A percentile compares a stretch with the other conserved stretches of the same genome.
Evolutionary conservation across 2,797 vertebrate genomes (phyloP).

Genomic region (Numenius phaeopus): DNA sequence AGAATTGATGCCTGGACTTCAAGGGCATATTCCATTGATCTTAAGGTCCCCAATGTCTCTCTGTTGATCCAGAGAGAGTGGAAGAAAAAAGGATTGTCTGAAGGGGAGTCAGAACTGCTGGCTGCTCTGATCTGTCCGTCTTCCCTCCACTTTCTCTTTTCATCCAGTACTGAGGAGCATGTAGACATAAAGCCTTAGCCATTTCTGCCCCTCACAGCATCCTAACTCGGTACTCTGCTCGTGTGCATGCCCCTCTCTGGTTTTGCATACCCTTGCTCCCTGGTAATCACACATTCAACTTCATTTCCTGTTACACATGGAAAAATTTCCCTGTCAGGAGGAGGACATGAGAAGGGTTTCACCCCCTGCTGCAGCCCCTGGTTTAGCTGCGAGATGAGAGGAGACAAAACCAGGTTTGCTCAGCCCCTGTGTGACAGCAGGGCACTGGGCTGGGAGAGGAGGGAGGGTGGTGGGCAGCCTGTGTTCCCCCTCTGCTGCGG

Average conservation of each 20-base stretch:
- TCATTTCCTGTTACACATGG: neutral
- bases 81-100: neutral
- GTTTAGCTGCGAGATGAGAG: neutral
- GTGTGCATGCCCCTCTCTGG: neutral
- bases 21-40: neutral
- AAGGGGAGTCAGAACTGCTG: neutral
- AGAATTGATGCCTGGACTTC: neutral
- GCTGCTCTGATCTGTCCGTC: neutral
- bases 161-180: neutral
- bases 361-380: neutral
- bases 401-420: neutral
- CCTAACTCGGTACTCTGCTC: neutral
- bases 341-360: neutral
- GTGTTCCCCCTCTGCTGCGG: rapidly evolving
- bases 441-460: neutral
- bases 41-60: neutral
- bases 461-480: neutral
- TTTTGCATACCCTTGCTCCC: neutral
- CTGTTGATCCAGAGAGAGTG: neutral
- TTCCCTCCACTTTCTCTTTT: neutral
- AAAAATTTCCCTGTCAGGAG: neutral
- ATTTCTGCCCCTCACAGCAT: neutral
- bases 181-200: neutral
- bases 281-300: neutral
- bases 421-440: rapidly evolving